Evolutionary conservation across 2,113 vertebrate species (phyloP).

Genomic region (Symphodus melops): DNA sequence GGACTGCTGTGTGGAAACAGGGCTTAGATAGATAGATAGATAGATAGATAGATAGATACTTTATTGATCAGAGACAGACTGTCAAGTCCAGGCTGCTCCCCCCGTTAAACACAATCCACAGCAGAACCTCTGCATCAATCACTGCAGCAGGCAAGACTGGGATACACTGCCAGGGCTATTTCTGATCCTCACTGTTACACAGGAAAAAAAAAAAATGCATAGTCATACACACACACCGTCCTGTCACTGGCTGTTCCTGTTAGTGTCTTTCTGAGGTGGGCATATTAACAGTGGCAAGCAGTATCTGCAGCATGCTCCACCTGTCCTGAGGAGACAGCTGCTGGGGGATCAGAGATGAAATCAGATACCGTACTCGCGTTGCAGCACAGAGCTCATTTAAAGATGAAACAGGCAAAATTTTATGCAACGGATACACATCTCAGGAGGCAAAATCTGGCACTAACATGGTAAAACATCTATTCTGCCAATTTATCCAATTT

Average conservation of each 20-base stretch:
- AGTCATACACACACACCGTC: conserved; percentile 27
- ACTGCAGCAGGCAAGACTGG: conserved; percentile 45
- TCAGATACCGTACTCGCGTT: conserved; percentile 36
- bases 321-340: conserved; percentile 56
- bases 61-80: conserved; percentile 39
- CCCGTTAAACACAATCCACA: conserved; percentile 37
- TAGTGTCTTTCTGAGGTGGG: conserved; percentile 42
- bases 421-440: conserved; percentile 18
- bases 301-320: conserved; percentile 50
- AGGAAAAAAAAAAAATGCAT: conserved; percentile 30
- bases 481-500: not conserved
- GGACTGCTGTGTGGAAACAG: too few species aligned
- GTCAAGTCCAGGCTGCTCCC: conserved; percentile 28
- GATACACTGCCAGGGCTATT: conserved; percentile 60
- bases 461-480: not conserved
- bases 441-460: not conserved
- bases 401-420: conserved; percentile 14
- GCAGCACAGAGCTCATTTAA: conserved; percentile 26
- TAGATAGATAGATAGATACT: too few species aligned
- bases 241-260: conserved; percentile 51
- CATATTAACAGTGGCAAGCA: conserved; percentile 66
- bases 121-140: conserved; percentile 51
- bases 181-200: conserved; percentile 57
- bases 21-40: too few species aligned
- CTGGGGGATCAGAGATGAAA: conserved; percentile 44